Conservation (phyloP, 1,140 invertebrate species). For the Bombyx mori region ASM3026992v2 NC_085111.1:3340501-3341000, state of each 20-base stretch:
- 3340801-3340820: neutral
- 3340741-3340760: slow-evolving; percentile 13
- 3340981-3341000: no score
- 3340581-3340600: neutral
- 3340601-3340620: neutral
- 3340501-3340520: no score
- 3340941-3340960: no score
- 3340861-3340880: no score
- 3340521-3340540: no score
- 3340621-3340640: neutral
- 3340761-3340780: neutral
- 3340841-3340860: no score
- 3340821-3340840: slow-evolving; percentile 8
- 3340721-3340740: slow-evolving; percentile 23
- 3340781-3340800: neutral
- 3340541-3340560: no score
- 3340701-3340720: slow-evolving; percentile 23
- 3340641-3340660: slow-evolving; percentile 14
- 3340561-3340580: no score
- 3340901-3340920: no score
- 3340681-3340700: slow-evolving; percentile 27
- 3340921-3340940: no score
- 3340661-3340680: slow-evolving; percentile 34
- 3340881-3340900: no score
- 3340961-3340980: no score